Base-by-base conservation (phyloP, 2,113 vertebrate genomes). In the Daubentonia madagascariensis region DNA sequence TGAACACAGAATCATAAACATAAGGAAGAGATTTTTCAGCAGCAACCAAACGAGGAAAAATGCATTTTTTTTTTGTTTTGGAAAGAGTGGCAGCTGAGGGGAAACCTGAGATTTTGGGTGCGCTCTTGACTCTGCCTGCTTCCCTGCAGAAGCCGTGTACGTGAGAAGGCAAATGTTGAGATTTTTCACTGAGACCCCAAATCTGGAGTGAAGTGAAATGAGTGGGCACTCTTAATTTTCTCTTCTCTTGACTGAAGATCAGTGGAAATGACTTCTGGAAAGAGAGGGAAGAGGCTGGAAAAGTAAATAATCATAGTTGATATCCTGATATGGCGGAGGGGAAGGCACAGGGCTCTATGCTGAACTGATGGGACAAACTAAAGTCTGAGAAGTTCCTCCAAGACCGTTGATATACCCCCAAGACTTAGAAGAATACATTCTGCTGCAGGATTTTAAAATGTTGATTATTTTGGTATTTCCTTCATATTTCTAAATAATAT, bases 231-330 rank as follows among this genome's bases (percentile, higher is more conserved):
- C 28, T 68, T 86, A 76, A 65, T 93, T 90, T 95, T 90, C 8
- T 32, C 63, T 86, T 94, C 30, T 87, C 25, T 93, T 83, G 83
- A 93, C 57, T 89, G 65, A 76, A 5, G 17, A 52, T 87, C 59
- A 90, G 50, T 85, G 63, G 61, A 96, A 61, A 30, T 89, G 48
- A 93, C 68, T 96, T 97, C 37, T 75, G 68, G 85, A 92, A 90
- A 87, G 54, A 89, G 65, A 90, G 52, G 9, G 20, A 84, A 81
- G 84, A 89, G 67, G n/a, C 79, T 90, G 23, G 20, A 63, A 89
- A 94, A 59, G n/a, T 93, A 40, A 92, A 35, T 72, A 85, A 84
- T 83, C 45, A 65, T 70, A 92, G 50, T 43, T 93, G 23, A 48
- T 76, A 43, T 30, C 63, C 9, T 61, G 87, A 85, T 54, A 37